These are phyloP conservation scores for Lanius collurio DNA, from an alignment of 2,113 vertebrate genomes.

Conservation along the genomic window DNA sequence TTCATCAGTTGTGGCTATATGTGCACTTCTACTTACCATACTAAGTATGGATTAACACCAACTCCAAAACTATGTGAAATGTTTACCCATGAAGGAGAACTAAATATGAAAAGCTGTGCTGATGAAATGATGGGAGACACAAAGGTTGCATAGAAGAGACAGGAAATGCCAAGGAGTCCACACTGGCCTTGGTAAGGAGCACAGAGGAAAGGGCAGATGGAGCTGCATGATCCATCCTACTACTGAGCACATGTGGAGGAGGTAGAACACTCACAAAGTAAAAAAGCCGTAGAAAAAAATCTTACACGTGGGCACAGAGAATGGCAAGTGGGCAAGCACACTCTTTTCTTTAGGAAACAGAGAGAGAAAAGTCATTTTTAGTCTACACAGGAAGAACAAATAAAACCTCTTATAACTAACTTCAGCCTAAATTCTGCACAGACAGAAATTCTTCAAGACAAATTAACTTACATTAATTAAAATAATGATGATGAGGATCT, in stretches of 20 bases:
- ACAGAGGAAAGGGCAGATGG: accelerated
- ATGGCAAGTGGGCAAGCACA: not conserved
- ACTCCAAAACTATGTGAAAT: not conserved
- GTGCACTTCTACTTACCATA: not conserved
- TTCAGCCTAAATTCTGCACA: not conserved
- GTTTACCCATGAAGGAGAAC: not conserved
- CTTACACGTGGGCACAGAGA: not conserved
- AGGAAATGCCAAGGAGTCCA: not conserved
- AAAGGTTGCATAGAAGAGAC: not conserved
- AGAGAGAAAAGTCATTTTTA: not conserved
- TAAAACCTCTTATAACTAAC: not conserved
- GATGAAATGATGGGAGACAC: not conserved
- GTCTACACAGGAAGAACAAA: not conserved
- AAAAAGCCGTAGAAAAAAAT: not conserved
- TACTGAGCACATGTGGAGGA: accelerated
- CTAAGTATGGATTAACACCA: not conserved
- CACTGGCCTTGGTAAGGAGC: not conserved
- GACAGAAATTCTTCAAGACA: not conserved
- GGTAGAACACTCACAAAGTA: not conserved
- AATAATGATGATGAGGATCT: not conserved
- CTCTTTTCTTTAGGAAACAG: not conserved
- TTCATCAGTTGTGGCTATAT: not conserved
- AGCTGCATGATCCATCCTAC: not conserved
- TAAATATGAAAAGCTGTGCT: not conserved
- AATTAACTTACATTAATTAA: not conserved